These are phyloP conservation scores for Tortrix viridana DNA, from an alignment of 2,888 invertebrate genomes.

Conservation along the genomic window DNA sequence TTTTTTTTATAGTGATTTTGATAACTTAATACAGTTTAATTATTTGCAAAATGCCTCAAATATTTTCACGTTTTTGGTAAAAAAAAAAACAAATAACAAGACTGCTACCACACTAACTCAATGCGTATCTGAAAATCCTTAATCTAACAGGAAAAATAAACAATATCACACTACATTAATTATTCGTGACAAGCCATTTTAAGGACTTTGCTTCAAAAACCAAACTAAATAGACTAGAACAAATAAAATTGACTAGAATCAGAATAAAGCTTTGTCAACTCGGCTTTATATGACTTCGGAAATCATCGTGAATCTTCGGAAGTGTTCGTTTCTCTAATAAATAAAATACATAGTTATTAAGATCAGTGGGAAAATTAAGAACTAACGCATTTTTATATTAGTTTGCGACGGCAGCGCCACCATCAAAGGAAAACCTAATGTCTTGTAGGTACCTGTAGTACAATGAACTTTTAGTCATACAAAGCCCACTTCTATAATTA, in stretches of 20 bases:
- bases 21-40: no score
- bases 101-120: neutral
- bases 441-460: no score
- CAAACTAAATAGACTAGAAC: conserved; percentile 30
- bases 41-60: no score
- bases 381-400: neutral
- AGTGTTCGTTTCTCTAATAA: neutral
- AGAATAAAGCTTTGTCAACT: conserved; percentile 54
- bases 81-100: neutral
- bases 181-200: neutral
- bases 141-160: neutral
- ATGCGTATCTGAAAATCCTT: neutral
- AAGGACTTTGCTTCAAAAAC: neutral
- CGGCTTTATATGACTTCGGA: conserved; percentile 41
- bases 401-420: neutral
- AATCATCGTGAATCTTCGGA: neutral
- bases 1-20: no score
- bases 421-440: no score
- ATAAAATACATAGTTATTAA: neutral
- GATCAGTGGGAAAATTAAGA: neutral
- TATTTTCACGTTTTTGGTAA: no score
- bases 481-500: conserved; percentile 16
- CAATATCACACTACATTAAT: neutral
- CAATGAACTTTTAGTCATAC: neutral
- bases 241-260: conserved; percentile 61